phyloP scores from a whole-genome alignment of 2,888 invertebrate genomes.

The Meghimatium bilineatum region DNA sequence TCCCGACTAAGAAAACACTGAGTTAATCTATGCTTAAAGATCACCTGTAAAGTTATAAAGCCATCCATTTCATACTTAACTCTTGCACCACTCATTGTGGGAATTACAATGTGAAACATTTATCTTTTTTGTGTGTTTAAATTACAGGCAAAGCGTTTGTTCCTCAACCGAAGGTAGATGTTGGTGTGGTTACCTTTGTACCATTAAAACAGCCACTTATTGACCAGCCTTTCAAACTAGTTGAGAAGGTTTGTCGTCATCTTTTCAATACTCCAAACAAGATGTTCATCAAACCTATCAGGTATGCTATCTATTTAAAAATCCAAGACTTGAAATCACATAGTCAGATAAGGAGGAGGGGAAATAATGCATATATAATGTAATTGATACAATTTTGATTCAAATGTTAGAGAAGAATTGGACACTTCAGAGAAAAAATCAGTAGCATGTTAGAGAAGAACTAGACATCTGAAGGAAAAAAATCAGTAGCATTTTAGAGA shows the following conservation, averaged over 20 bases:
- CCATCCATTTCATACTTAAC: neutral
- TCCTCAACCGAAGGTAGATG: constrained; percentile 97
- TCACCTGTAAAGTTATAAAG: too few species aligned
- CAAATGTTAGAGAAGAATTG: too few species aligned
- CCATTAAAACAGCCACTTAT: constrained; percentile 88
- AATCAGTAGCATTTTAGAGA: too few species aligned
- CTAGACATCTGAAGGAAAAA: too few species aligned
- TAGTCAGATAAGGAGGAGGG: neutral
- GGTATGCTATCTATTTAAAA: constrained; percentile 24
- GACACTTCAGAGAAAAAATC: too few species aligned
- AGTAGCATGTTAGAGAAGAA: too few species aligned
- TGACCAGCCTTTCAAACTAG: constrained; percentile 85
- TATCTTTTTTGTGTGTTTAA: constrained; percentile 9
- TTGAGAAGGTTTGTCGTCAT: constrained; percentile 92
- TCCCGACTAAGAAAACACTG: too few species aligned
- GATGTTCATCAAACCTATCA: constrained; percentile 76
- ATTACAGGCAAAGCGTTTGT: constrained; percentile 87
- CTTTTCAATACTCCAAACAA: constrained; percentile 94
- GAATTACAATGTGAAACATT: neutral
- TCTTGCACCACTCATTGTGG: neutral
- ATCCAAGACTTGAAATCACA: neutral
- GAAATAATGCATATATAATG: neutral
- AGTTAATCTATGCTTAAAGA: too few species aligned
- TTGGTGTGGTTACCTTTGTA: constrained; percentile 92
- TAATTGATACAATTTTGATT: neutral